Conservation (phyloP, 2,113 vertebrate genomes). For the Cygnus buccinator region DNA sequence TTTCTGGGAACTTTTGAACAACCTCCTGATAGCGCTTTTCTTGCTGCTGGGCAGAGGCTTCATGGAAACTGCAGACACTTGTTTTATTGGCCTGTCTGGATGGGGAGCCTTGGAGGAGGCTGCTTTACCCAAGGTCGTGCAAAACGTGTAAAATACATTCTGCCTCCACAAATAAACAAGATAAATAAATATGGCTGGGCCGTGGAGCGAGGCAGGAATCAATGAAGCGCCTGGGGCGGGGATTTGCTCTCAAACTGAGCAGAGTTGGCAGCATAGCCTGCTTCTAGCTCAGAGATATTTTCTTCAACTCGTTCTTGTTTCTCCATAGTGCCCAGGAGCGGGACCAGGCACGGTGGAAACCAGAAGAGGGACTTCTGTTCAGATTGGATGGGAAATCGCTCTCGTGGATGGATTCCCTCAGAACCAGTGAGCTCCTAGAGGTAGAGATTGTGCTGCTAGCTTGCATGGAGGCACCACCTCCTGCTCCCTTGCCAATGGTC, state of each 20-base stretch:
- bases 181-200: background rate
- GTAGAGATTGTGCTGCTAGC: background rate
- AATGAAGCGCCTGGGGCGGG: background rate
- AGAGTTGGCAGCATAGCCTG: fast-evolving
- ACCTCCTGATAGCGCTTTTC: conserved; percentile 33
- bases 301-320: background rate
- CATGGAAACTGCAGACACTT: background rate
- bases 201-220: background rate
- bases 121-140: conserved; percentile 11
- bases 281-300: background rate
- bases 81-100: conserved; percentile 37
- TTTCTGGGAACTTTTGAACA: conserved; percentile 31
- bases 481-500: background rate
- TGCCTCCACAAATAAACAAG: background rate
- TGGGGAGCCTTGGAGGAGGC: background rate
- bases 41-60: conserved; percentile 9
- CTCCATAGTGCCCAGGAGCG: background rate
- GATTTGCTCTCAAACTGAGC: background rate
- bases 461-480: background rate
- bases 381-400: background rate
- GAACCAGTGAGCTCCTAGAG: background rate
- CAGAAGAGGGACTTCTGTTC: background rate
- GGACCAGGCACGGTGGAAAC: background rate
- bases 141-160: background rate
- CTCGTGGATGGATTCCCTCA: background rate